Conservation (phyloP, 2,797 vertebrate species). For the Malurus leucopterus region DNA sequence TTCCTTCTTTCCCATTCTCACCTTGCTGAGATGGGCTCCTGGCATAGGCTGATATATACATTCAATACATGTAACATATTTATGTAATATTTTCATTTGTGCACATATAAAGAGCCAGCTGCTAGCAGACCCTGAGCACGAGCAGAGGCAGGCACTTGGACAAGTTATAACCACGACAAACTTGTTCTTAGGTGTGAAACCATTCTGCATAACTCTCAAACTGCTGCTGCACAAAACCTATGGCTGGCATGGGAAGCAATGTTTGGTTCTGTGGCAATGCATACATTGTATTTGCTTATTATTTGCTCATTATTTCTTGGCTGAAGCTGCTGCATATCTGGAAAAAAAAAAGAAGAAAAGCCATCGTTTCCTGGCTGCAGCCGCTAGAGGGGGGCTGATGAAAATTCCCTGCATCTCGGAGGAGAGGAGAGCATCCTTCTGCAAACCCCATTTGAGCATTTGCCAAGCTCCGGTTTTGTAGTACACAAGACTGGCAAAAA, state of each 20-base stretch:
- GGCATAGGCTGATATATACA: background rate
- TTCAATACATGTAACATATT: background rate
- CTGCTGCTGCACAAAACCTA: background rate
- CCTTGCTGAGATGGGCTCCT: background rate
- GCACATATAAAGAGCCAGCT: background rate
- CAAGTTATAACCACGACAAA: background rate
- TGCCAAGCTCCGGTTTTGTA: background rate
- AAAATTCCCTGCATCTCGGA: background rate
- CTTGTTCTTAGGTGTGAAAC: background rate
- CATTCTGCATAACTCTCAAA: background rate
- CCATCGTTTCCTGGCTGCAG: background rate
- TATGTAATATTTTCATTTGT: background rate
- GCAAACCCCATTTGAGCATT: background rate
- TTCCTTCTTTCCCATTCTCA: background rate
- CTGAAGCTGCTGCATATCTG: background rate
- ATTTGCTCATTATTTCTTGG: background rate
- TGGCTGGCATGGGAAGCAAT: background rate
- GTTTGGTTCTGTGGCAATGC: background rate
- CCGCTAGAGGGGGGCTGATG: background rate
- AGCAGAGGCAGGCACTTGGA: background rate
- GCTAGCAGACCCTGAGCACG: background rate
- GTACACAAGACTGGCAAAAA: background rate
- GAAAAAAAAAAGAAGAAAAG: background rate
- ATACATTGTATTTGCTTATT: background rate
- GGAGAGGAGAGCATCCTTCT: background rate